A percentile compares a stretch with the other conserved stretches of the same genome.
These are phyloP conservation scores for Danaus melanippus DNA, from an alignment of 1,140 invertebrate genomes.

Conservation along the genomic window DNA sequence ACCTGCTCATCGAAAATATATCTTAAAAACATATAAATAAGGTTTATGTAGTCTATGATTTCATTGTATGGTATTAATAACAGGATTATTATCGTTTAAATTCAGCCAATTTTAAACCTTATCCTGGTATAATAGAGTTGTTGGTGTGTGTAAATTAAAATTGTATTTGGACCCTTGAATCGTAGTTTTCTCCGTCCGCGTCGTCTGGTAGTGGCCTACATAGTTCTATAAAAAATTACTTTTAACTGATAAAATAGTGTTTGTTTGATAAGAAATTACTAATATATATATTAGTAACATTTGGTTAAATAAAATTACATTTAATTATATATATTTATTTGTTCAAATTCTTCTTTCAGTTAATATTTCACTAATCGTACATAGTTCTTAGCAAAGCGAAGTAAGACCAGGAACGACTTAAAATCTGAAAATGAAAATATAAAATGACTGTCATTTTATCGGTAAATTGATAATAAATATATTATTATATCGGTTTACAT, in stretches of 20 bases:
- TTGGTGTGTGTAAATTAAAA: not conserved
- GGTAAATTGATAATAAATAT: no score
- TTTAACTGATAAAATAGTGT: not conserved
- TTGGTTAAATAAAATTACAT: slow-evolving; percentile 12
- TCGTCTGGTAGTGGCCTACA: slow-evolving; percentile 16
- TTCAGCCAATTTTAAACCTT: slow-evolving; percentile 8
- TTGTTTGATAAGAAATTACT: not conserved
- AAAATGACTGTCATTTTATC: no score
- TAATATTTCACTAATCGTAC: slow-evolving; percentile 7
- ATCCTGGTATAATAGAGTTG: not conserved
- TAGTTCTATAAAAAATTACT: slow-evolving; percentile 10
- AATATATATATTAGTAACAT: slow-evolving; percentile 8
- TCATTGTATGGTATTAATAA: not conserved
- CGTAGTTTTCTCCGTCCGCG: not conserved
- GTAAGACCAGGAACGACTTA: slow-evolving; percentile 41
- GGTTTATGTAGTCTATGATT: no score
- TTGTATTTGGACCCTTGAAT: slow-evolving; percentile 16
- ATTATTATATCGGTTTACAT: no score
- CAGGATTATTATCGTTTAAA: slow-evolving; percentile 1
- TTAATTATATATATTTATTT: slow-evolving; percentile 1
- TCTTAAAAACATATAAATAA: no score
- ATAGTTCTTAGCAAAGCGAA: slow-evolving; percentile 37
- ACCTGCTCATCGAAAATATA: no score
- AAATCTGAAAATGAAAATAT: slow-evolving; percentile 34
- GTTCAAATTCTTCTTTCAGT: not conserved